Evolutionary conservation across 2,113 vertebrate genomes (phyloP), one percentile per base, ranked within the genome.

Genomic region (Bombycilla garrulus): DNA sequence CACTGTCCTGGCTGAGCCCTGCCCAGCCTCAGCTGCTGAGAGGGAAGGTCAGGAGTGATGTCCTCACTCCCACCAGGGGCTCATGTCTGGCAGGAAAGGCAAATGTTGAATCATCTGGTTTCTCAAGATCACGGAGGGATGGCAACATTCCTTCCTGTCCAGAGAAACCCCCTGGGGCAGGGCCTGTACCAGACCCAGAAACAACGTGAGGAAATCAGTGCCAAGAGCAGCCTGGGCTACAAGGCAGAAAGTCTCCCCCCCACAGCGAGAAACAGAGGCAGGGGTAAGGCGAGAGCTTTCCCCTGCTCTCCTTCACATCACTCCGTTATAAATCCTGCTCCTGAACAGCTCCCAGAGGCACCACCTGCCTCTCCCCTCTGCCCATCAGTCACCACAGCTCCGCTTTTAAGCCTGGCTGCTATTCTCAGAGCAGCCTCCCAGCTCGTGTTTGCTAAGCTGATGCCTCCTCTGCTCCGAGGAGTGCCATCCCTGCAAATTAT

Each of bases 401-500:
- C 2, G 29, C 94, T 94, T 95, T 80, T 65, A 85, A 93, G 78
- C 88, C 94, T 36, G 73, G 33, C 93, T 92, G 93, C 87, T 66
- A 45, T 50, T 87, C 94, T 94, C 91, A 77, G 91, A 94, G 93
- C 85, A 92, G 84, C 94, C 90, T 97, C 95, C 88, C 79, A 77
- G 64, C 38, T 57, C 64, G 17, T 86, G 94, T 95, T 95, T 90
- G 95, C 94, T 86, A 88, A 96, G 94, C 86, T 58, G 92, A 86
- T 80, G 90, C 88, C 94, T 93, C 86, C 96, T 86, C 96, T 95
- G 88, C 94, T 96, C 88, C 96, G 38, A 51, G 92, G 94, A 96
- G 88, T 85, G 95, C 90, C 96, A 77, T 88, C 95, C 94, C 91
- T 81, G 93, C 95, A 95, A 91, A 95, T 95, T 95, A 96, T 92